Conservation (phyloP, 2,113 vertebrate genomes). For the Perccottus glenii region DNA sequence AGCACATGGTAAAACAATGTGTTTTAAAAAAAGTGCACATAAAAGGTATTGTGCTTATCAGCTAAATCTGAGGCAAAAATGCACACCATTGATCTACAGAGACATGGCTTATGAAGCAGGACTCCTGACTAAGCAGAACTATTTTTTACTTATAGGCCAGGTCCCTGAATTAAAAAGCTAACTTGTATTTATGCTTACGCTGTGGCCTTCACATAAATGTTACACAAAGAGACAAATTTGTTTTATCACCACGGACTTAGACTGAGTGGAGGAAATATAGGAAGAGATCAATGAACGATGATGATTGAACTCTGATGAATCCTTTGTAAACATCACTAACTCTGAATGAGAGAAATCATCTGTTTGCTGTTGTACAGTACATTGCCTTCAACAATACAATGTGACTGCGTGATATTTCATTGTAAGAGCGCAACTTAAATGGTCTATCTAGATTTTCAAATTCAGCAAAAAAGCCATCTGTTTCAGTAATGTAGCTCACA, state of each 20-base stretch:
- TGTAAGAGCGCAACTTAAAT: conserved; percentile 36
- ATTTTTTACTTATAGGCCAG: neutral
- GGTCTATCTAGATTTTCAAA: conserved; percentile 18
- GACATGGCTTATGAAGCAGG: neutral
- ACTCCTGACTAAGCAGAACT: conserved; percentile 5
- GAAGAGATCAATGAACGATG: neutral
- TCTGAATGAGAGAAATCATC: conserved; percentile 22
- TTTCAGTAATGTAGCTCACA: conserved; percentile 46
- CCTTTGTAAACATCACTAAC: conserved; percentile 13
- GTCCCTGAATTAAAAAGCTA: conserved; percentile 8
- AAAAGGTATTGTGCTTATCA: conserved; percentile 3
- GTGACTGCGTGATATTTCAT: conserved; percentile 16
- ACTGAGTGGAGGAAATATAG: neutral
- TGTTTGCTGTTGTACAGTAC: conserved; percentile 25
- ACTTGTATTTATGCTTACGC: conserved; percentile 5
- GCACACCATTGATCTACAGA: neutral
- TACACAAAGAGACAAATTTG: neutral
- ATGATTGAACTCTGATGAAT: conserved; percentile 10
- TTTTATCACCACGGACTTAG: conserved; percentile 3
- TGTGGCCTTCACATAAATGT: conserved; percentile 9
- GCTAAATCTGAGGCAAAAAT: conserved; percentile 9
- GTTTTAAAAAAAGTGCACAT: neutral
- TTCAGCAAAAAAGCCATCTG: conserved; percentile 32
- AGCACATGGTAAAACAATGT: neutral
- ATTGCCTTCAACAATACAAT: conserved; percentile 19